Evolutionary conservation across 2,797 vertebrate genomes (phyloP).

Genomic region (Dendrocincla fuliginosa): DNA sequence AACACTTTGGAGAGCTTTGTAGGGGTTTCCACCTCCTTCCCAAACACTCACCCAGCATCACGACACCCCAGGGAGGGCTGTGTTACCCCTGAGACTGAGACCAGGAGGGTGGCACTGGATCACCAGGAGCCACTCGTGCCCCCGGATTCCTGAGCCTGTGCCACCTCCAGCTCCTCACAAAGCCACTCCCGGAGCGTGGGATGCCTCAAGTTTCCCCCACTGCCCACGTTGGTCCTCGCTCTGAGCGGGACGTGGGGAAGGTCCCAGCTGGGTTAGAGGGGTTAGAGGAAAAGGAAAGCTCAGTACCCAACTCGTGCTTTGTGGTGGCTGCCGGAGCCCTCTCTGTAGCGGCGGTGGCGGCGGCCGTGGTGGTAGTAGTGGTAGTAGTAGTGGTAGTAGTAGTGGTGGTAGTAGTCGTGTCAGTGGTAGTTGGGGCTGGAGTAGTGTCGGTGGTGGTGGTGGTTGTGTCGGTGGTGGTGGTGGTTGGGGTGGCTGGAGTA

Average conservation of each 20-base stretch:
- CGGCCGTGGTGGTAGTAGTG: constrained; percentile 52
- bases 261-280: neutral
- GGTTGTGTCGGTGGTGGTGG: constrained; percentile 53
- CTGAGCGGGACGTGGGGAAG: neutral
- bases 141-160: neutral
- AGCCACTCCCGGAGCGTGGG: accelerated
- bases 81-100: neutral
- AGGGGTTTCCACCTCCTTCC: neutral
- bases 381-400: constrained; percentile 71
- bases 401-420: constrained; percentile 15
- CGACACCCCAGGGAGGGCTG: neutral
- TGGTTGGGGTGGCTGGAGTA: constrained; percentile 64
- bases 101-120: neutral
- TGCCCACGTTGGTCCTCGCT: neutral
- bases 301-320: constrained; percentile 78
- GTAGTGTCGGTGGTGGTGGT: constrained; percentile 63
- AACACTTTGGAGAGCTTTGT: neutral
- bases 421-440: constrained; percentile 65
- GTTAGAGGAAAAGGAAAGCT: constrained; percentile 58
- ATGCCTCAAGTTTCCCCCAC: neutral
- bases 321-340: constrained; percentile 70
- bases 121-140: accelerated
- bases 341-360: constrained; percentile 63
- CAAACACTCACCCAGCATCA: neutral
- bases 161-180: neutral